Evolutionary conservation across 2,797 vertebrate genomes (phyloP).

Genomic region (Eutrigla gurnardus): DNA sequence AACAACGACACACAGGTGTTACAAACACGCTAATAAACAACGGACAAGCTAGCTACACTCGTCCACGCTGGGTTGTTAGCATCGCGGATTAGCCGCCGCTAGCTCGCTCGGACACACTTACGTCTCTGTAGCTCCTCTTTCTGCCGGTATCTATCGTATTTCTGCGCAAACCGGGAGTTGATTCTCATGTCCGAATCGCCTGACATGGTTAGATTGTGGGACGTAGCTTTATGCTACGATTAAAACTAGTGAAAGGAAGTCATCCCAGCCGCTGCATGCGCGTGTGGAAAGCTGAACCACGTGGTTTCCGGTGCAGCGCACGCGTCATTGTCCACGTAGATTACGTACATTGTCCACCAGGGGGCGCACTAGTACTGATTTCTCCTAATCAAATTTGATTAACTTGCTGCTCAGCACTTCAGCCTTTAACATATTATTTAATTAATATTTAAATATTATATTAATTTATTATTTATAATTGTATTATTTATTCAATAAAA

Average conservation of each 20-base stretch:
- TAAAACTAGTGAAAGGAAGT: not conserved
- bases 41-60: not conserved
- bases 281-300: constrained; percentile 25
- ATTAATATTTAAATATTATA: too few relatives aligned
- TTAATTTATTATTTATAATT: too few relatives aligned
- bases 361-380: constrained; percentile 17
- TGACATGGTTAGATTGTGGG: constrained; percentile 62
- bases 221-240: fast-evolving
- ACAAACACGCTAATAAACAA: not conserved
- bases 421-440: not conserved
- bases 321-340: fast-evolving
- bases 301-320: constrained; percentile 64
- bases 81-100: not conserved
- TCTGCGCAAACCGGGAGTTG: constrained; percentile 88
- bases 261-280: constrained; percentile 16
- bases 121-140: constrained; percentile 92
- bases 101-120: constrained; percentile 81
- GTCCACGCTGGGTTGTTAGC: constrained; percentile 52
- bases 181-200: constrained; percentile 82
- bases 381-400: fast-evolving
- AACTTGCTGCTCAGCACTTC: too few relatives aligned
- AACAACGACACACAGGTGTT: constrained; percentile 9
- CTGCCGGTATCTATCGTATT: constrained; percentile 89
- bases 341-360: not conserved
- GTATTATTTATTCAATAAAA: not conserved